phyloP scores from a whole-genome alignment of 2,113 vertebrate species.

The Clinocottus analis region DNA sequence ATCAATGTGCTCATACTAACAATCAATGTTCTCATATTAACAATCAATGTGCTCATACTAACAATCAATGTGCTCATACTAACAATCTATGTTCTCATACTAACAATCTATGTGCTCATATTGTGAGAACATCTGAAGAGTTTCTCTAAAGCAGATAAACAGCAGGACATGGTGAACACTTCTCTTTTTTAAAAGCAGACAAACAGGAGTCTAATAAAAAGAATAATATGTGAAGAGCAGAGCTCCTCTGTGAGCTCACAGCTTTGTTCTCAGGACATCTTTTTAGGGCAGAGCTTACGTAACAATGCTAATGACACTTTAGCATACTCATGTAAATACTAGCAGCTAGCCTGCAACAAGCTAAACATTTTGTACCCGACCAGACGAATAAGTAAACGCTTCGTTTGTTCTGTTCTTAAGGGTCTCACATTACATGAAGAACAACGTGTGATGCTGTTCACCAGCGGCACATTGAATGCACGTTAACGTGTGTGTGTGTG shows the following conservation, averaged over 20 bases:
- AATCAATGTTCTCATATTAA: no score
- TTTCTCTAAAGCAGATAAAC: not conserved
- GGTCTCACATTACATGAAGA: constrained; percentile 44
- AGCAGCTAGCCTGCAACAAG: constrained; percentile 43
- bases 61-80: not conserved
- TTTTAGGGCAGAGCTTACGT: constrained; percentile 46
- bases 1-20: not conserved
- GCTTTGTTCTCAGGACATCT: constrained; percentile 46
- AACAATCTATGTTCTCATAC: not conserved
- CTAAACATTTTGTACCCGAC: constrained; percentile 56
- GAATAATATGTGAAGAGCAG: constrained; percentile 7
- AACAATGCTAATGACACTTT: constrained; percentile 68
- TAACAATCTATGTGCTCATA: no score
- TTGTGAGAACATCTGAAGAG: not conserved
- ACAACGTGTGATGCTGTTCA: constrained; percentile 57
- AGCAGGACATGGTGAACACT: not conserved
- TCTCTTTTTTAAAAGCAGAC: not conserved
- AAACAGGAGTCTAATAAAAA: constrained; percentile 1
- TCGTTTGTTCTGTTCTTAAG: constrained; percentile 59
- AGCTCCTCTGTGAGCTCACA: not conserved
- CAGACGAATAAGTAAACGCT: constrained; percentile 39
- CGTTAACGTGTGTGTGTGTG: constrained; percentile 46
- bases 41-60: not conserved
- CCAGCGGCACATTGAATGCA: constrained; percentile 53
- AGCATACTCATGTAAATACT: constrained; percentile 51